Evolutionary conservation across 2,797 vertebrate genomes (phyloP), one percentile per base, ranked within the genome.

Genomic region (Siniperca scherzeri): DNA sequence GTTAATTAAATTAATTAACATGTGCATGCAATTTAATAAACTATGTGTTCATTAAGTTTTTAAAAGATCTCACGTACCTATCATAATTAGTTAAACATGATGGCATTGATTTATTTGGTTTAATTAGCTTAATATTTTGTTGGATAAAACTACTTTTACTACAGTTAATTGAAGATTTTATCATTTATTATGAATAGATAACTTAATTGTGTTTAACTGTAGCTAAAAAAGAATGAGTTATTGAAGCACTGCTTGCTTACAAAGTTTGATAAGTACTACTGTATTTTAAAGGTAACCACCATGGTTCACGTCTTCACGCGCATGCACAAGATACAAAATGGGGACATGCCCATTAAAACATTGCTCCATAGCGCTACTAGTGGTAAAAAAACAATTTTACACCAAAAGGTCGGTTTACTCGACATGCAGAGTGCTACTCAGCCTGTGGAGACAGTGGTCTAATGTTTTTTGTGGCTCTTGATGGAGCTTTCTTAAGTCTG

Each of bases 31-130:
- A 75, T 82, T 67, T 27, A 78, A 53, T 48, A 25, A 71, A 70
- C 73, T 13, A 14, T 53, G 48, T 64, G 48, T 64, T 30, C 5
- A 27, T 70, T 62, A 2, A 59, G 75, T 73, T 59, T 40, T 82
- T 78, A 19, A 65, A 80, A 77, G 44, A 70, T 81, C 57, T 71
- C 55, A 56, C 2, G 25, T 69, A 78, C 77, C 38, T 19, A 55
- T 64, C 52, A 61, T 70, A 80, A 77, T 87, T 81, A 64, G 66
- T 79, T 73, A 30, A 48, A 83, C 42, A 21, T 70, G 80, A 75
- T 38, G 2, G 33, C 25, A 16, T 38, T 75, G 62, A 80, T 74
- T 60, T 62, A 81, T 75, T 74, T 72, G 5, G 30, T 70, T 70
- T 64, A 72, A 87, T 88, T 80, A 67, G 8, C 27, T 36, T 46